Conservation (phyloP, 2,797 vertebrate species). For the Tokudaia muenninki region DNA sequence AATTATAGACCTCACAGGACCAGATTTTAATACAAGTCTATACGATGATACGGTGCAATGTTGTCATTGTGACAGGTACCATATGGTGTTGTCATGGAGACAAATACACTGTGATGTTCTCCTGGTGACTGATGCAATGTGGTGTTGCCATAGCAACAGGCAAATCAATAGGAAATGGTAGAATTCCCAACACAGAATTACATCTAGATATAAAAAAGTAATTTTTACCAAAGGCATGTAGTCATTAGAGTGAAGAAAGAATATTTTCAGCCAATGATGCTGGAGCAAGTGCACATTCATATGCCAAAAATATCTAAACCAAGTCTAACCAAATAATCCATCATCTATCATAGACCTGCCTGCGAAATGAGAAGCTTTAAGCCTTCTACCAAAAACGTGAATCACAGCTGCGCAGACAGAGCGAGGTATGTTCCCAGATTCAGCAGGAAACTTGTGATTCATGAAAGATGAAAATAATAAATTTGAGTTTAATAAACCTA, state of each 20-base stretch:
- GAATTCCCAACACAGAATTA: rapidly evolving
- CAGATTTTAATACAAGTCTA: neutral
- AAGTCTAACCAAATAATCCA: neutral
- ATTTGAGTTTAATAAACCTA: neutral
- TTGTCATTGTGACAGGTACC: rapidly evolving
- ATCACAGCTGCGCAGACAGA: neutral
- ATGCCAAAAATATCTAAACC: neutral
- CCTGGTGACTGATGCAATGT: neutral
- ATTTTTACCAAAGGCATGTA: neutral
- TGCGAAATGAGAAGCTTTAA: neutral
- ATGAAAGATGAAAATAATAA: neutral
- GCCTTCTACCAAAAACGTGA: neutral
- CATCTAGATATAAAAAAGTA: rapidly evolving
- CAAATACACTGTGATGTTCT: neutral
- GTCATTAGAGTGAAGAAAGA: neutral
- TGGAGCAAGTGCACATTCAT: neutral
- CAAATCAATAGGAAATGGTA: neutral
- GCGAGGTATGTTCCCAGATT: neutral
- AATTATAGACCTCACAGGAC: rapidly evolving
- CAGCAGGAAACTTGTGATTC: neutral
- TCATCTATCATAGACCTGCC: neutral
- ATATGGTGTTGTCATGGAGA: neutral
- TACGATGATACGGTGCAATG: too few relatives aligned
- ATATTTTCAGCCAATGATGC: neutral
- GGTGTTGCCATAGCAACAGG: rapidly evolving